Base-by-base conservation (phyloP, 2,888 invertebrate species). In the Laspeyria flexula region DNA sequence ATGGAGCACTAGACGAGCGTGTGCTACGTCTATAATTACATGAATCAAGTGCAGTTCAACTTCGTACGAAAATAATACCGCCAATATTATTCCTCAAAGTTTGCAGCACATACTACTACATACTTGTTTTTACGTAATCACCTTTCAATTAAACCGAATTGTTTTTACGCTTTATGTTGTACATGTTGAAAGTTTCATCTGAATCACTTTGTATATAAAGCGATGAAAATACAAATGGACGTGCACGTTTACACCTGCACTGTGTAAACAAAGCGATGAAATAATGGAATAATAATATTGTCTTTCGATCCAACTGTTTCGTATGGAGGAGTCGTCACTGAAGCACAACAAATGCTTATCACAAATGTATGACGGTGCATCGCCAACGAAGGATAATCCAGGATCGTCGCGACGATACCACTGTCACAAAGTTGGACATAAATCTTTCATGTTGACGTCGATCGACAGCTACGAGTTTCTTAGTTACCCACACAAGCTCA, bases 351-450 rank as follows among this genome's bases (percentile, higher is more conserved):
- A 74, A 77, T n/a, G 78, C 78, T 81, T 79, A 86, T 84, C 79
- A 83, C 76, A 74, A 75, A 82, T 79, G 74, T 82, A 83, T 84
- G 84, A 84, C 78, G 77, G 73, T 76, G 76, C 81, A 77, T 84
- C 74, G 74, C 76, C 77, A 81, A 88, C 85, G 85, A 87, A 88
- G 86, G 86, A 87, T 90, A 83, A 90, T 86, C 85, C 83, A 73
- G 84, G 83, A 83, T 86, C 81, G 85, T 79, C 75, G 71, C 76
- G 77, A 75, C 77, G 77, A 81, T 81, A 79, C 80, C 73, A 77
- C 73, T 79, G 88, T 86, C 90, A 88, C 85, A 79, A 81, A 82
- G 81, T 81, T 80, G 75, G 79, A 85, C 83, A 85, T 91, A 90
- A 90, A 90, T 90, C 90, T 87, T 83, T 86, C 80, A 79, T 75